Evolutionary conservation across 2,888 invertebrate genomes (phyloP), one percentile per base, ranked within the genome.

Genomic region (Chirona hameri): DNA sequence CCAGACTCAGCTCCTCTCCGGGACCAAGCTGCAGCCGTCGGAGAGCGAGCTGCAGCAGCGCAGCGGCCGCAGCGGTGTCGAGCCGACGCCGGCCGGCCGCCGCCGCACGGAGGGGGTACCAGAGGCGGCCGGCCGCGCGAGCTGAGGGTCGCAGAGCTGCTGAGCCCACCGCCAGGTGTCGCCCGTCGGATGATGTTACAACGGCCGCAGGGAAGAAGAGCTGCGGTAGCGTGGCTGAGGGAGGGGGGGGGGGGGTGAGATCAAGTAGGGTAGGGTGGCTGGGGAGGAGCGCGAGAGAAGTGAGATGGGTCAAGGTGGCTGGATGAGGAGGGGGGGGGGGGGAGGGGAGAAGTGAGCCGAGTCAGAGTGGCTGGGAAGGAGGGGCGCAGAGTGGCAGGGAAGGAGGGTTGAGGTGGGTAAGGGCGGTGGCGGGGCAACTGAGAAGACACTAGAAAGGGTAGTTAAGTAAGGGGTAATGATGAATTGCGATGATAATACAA

Each of bases 191-290:
- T 84, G 89, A 87, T 60, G 87, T 87, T 27, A 90, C 89, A 85
- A 89, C 88, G 60, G 91, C 88, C 82, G 89, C 89, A 3, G 91
- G 91, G 86, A 91, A 90, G 87, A 91, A 91, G 81, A 90, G 84
- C 83, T 90, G 88, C 15, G 91, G 91, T 82, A 91, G 86, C n/a
- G 90, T 88, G 1, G 90, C 90, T 90, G 86, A 29, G 85, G 84
- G 1, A 82, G 52, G 18, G 24, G 39, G 65, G 14, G 1, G n/a
- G 1, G 12, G 48, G 48, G 48, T 10, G 48, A 48, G n/a, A n/a
- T n/a, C n/a, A n/a, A n/a, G n/a, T n/a, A n/a, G n/a, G n/a, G n/a
- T n/a, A n/a, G n/a, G n/a, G n/a, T n/a, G n/a, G n/a, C n/a, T n/a
- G n/a, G n/a, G n/a, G n/a, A n/a, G n/a, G n/a, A n/a, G n/a, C n/a